Base-by-base conservation (phyloP, 64 coral and sea anemone species). In the Platygyra sinensis region DNA sequence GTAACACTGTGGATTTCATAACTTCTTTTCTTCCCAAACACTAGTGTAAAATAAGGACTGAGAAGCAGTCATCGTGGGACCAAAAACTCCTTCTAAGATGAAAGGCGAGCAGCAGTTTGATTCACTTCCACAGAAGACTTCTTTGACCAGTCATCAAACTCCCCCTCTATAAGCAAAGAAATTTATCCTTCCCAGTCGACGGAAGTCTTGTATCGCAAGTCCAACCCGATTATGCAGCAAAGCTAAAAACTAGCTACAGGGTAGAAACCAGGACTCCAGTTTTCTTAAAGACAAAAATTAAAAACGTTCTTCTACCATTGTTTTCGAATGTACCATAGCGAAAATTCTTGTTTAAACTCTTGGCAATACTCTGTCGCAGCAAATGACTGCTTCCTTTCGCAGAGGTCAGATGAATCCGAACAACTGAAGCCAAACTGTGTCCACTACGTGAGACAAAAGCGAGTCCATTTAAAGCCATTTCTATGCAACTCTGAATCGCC, bases 171-270 rank as follows among this genome's bases (percentile, higher is more conserved):
- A 5, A 81, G 16, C 55, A 81, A 60, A 57, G 19, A n/a, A n/a
- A n/a, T 69, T 27, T 19, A 10, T 24, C 1, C 10, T 27, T 39
- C 9, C 39, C 3, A 51, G 36, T 69, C 22, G 63, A 85, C 52
- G 72, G 81, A 67, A 85, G 63, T 85, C 81, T 85, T 71, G 81
- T 71, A 85, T 85, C 81, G 62, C n/a, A 71, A 33, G 65, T 71
- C 10, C 33, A 27, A 19, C 46, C 20, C n/a, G 0, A 20, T 5
- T 65, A 3, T 8, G 24, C 17, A 19, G 18, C 60, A 22, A 24
- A 24, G 65, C 65, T n/a, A 10, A 69, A 69, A 27, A 69, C 65
- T 7, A 24, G 64, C 7, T 67, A 67, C 20, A 25, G 64, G 64
- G 4, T 22, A 69, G 22, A 69, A 69, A 29, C 25, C 22, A 69